A percentile compares a stretch with the other conserved stretches of the same genome.
Conservation (phyloP, 2,797 vertebrate species). For the Poeciliopsis turneri region DNA sequence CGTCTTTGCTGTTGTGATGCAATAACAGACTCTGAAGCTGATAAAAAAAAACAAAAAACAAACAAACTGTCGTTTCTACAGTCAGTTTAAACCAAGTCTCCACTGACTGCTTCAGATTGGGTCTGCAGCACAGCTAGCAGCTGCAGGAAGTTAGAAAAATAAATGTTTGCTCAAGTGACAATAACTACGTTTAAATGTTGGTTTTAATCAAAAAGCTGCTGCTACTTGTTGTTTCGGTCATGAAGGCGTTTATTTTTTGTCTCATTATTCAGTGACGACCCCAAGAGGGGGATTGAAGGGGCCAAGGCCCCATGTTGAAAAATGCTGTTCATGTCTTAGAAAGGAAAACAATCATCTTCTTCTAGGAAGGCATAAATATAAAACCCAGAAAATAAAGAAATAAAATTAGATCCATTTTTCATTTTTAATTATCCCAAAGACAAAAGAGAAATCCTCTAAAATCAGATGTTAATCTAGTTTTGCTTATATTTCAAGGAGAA, state of each 20-base stretch:
- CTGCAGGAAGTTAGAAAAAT: not conserved
- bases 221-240: not conserved
- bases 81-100: not conserved
- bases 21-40: slow-evolving; percentile 1
- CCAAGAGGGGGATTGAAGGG: too few relatives aligned
- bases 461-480: too few relatives aligned
- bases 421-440: too few relatives aligned
- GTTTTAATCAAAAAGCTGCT: not conserved
- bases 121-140: not conserved
- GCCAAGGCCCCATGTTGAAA: too few relatives aligned
- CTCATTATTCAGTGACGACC: too few relatives aligned
- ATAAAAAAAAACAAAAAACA: not conserved
- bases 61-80: not conserved
- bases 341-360: too few relatives aligned
- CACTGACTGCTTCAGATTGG: not conserved
- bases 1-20: slow-evolving; percentile 13
- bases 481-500: too few relatives aligned
- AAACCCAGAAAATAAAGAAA: too few relatives aligned
- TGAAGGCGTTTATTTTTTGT: not conserved
- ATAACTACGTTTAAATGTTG: not conserved
- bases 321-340: too few relatives aligned
- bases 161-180: not conserved
- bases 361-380: too few relatives aligned
- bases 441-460: too few relatives aligned
- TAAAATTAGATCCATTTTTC: too few relatives aligned